Base-by-base conservation (phyloP, 1,140 invertebrate genomes). In the Leptopilina boulardi region DNA sequence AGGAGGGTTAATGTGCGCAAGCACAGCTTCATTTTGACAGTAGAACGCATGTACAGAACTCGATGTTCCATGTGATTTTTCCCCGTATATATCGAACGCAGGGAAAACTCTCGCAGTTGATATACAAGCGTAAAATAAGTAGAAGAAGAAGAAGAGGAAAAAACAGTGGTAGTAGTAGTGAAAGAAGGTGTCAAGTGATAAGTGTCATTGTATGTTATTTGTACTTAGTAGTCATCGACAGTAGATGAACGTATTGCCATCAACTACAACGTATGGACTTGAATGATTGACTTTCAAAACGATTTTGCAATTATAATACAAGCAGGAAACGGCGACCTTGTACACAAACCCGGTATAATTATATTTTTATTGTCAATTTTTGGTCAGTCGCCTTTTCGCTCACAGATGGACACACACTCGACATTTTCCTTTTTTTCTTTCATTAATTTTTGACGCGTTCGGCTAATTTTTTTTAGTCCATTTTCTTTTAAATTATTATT, bases 301-400 rank as follows among this genome's bases (percentile, higher is more conserved):
- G 56, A 56, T 23, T 71, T 71, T 44, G 75, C 77, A 70, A 66
- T 66, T 78, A 47, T 76, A 75, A 71, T 34, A 78, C n/a, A n/a
- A n/a, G 71, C 78, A 80, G 78, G 78, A 80, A 80, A 78, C 51
- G 76, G 30, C 44, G 38, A 21, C 77, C 59, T 74, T 80, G 34
- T 42, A 15, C 9, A 34, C 23, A 26, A 6, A n/a, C 38, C 21
- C 26, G 41, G 66, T 47, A 70, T 56, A 70, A 75, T 21, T 51
- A 18, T 51, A 51, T 51, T 23, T 42, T 13, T 42, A 66, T 56
- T n/a, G 59, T 42, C 11, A 66, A 56, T 30, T 66, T 75, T 75
- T 70, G 74, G 73, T 74, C 51, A 51, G 59, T 75, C 15, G 54
- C 51, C 19, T 75, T 75, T 75, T 21, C 41, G 10, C 21, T 44